Conservation (phyloP, 2,113 vertebrate genomes). For the Saccopteryx bilineata region DNA sequence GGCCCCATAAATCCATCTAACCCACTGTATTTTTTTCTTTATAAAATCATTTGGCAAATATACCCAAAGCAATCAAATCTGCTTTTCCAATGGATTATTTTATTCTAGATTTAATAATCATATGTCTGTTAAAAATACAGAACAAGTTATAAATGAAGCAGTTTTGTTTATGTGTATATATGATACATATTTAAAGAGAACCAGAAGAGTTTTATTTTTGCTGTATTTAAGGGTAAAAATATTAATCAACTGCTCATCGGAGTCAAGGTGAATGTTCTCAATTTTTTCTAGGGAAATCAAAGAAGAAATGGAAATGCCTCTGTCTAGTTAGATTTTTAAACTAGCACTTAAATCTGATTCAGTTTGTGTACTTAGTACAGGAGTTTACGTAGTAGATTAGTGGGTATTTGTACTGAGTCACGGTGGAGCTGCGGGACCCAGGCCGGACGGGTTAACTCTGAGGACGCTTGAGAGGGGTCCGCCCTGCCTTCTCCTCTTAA, state of each 20-base stretch:
- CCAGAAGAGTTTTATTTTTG: background rate
- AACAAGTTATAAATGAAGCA: constrained; percentile 25
- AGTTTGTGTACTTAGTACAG: background rate
- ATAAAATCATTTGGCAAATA: constrained; percentile 70
- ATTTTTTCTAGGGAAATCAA: background rate
- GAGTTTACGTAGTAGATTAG: background rate
- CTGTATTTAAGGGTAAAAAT: constrained; percentile 51
- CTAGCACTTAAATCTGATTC: background rate
- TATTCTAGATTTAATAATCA: background rate
- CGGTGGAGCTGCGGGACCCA: background rate
- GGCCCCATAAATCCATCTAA: constrained; percentile 75
- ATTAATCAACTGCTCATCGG: background rate
- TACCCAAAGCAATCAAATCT: constrained; percentile 63
- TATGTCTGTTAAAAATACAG: constrained; percentile 32
- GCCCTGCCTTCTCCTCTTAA: background rate
- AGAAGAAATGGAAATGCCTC: background rate
- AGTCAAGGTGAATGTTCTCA: background rate
- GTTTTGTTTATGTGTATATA: constrained; percentile 6
- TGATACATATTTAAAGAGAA: background rate
- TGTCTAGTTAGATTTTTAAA: background rate
- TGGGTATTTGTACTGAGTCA: background rate
- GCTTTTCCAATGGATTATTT: constrained; percentile 55
- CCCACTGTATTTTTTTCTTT: constrained; percentile 32
- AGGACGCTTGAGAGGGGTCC: too few species aligned
- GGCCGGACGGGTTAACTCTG: too few species aligned